Percentiles rank a stretch among this genome's conserved stretches.
Evolutionary conservation across 53 echinoderm and acorn worm species (phyloP).

Genomic region (Hippasteria phrygiana): DNA sequence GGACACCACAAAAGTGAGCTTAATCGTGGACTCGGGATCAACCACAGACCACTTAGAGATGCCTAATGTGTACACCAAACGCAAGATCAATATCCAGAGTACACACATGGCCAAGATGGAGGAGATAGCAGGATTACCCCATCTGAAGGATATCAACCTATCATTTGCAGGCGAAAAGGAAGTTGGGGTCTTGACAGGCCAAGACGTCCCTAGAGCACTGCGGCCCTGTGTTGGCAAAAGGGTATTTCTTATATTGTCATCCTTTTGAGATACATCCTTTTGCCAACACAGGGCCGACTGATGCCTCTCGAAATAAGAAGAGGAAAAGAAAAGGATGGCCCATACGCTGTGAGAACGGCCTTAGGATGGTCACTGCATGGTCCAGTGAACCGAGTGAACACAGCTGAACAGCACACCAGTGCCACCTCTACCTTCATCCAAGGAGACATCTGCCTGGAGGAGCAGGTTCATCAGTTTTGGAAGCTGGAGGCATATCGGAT

Average conservation of each 20-base stretch:
- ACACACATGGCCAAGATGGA: constrained; percentile 42
- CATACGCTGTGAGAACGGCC: constrained; percentile 45
- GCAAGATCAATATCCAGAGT: constrained; percentile 18
- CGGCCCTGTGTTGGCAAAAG: too few species aligned
- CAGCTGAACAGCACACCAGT: not conserved
- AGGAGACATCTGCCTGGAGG: constrained; percentile 34
- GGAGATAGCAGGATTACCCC: constrained; percentile 22
- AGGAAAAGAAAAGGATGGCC: constrained; percentile 23
- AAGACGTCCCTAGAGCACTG: constrained; percentile 57
- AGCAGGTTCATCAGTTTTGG: constrained; percentile 50
- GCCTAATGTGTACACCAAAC: constrained; percentile 34
- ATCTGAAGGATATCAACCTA: constrained; percentile 33
- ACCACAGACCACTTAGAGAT: constrained; percentile 18
- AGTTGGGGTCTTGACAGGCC: constrained; percentile 55
- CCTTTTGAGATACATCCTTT: too few species aligned
- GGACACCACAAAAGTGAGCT: constrained; percentile 24
- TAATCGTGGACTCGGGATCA: constrained; percentile 42
- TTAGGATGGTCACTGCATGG: constrained; percentile 65
- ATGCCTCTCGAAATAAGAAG: constrained; percentile 34
- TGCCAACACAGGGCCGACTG: too few species aligned
- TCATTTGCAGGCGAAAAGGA: constrained; percentile 40
- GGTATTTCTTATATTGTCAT: too few species aligned
- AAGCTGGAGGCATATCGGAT: constrained; percentile 19
- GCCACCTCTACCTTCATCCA: constrained; percentile 45
- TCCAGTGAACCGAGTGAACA: constrained; percentile 19